Base-by-base conservation (phyloP, 2,797 vertebrate genomes). In the Prunella strophiata region DNA sequence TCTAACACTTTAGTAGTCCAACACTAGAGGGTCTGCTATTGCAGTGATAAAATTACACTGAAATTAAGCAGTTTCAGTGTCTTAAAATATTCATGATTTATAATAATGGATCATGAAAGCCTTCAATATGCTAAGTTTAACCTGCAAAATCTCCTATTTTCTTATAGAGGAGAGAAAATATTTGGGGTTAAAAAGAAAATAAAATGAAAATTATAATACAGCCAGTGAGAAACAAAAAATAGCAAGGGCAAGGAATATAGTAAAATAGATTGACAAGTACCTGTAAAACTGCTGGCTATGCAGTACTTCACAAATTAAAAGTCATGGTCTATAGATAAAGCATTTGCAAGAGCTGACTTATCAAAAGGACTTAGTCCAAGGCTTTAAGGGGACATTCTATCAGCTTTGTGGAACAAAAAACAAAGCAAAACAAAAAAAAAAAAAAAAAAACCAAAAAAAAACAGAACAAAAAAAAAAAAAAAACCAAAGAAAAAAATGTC, bases 221-320 rank as follows among this genome's bases (percentile, higher is more conserved):
- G 27, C 4, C 15, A 87, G 7, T 25, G 45, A 38, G 75, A 96
- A 63, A 52, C 9, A n/a, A 48, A 93, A 88, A 88, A 65, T 18
- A 83, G 5, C 43, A 92, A 93, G 57, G 68, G 21, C 51, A 88
- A 84, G 50, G 36, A 88, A 75, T 66, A 68, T 5, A 86, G 10
- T 76, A 92, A 96, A 96, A 90, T n/a, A 80, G 36, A 95, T 78
- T 88, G 84, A 40, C 58, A 96, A 80, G 38, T 75, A 63, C 34
- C 32, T 93, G 47, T 79, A 88, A 96, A 96, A 93, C 38, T 93
- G 63, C 59, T 95, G 10, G 61, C 72, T 92, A 55, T 27, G 89
- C 40, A 93, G 30, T 90, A 92, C 55, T 40, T 81, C 7, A 10
- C 73, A 95, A 95, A 96, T 95, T 96, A 78, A 26, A 89, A 91